Base-by-base conservation (phyloP, 2,113 vertebrate species). In the Entomyzon cyanotis region DNA sequence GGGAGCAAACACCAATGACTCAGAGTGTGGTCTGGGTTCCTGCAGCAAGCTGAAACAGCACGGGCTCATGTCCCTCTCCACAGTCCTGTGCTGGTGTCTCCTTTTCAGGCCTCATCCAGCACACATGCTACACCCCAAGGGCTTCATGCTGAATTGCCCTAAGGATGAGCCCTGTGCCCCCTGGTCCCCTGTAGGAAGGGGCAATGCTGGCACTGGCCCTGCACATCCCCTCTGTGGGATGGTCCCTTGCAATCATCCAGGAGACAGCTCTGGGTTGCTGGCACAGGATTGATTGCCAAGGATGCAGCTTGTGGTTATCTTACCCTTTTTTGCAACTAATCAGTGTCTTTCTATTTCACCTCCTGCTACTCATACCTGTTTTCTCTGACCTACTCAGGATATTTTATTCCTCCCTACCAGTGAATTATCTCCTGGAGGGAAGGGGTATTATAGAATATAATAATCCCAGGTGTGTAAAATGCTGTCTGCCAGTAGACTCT, bases 41-140 rank as follows among this genome's bases (percentile, higher is more conserved):
- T 7, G 6, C 30, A 77, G 60, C 4, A 14, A 53, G 55, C 39
- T 37, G 63, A 42, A 35, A 10, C 7, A 7, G n/a, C 0, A 0
- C 33, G 81, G 47, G 68, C 33, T 78, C 12, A 5, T 0, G 0
- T 23, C 52, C 42, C 60, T 70, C 0, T 1, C 30, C 5, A 2
- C 1, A 2, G 31, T 35, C 39, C 62, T 23, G 1, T 52, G n/a
- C 18, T 4, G 5, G 21, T 5, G 16, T 24, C 28, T 62, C 47
- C 37, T 16, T 4, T n/a, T 16, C 30, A 2, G 60, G 23, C 12
- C 42, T 84, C 63, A 16, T 39, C 50, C 3, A 3, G 44, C 58
- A 42, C 22, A 23, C 12, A 20, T 87, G 47, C 56, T n/a, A 5
- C 2, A 6, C 11, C 13, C 44, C 1, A 1, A 53, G 71, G 47